Percentiles rank a stretch among this genome's conserved stretches.
Conservation (phyloP, 2,888 invertebrate genomes). For the Ormyrus nitidulus region DNA sequence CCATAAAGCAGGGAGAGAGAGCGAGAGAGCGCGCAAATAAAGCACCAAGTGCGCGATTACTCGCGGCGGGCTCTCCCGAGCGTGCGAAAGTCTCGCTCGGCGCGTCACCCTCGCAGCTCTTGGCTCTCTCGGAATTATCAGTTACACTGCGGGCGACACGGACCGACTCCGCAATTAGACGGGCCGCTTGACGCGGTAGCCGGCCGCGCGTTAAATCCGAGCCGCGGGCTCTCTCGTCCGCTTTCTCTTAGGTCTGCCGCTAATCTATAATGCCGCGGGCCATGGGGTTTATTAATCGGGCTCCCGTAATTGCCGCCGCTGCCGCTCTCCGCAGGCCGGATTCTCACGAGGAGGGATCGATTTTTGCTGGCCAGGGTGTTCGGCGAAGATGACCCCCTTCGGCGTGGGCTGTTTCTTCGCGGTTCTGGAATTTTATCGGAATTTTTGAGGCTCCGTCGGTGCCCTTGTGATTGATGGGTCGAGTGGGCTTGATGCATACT, state of each 20-base stretch:
- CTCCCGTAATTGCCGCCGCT: constrained; percentile 5
- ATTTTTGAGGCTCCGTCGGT: too few species aligned
- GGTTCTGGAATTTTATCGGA: too few species aligned
- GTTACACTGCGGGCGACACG: neutral
- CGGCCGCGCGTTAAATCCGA: constrained; percentile 13
- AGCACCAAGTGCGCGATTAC: too few species aligned
- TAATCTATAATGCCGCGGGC: constrained; percentile 7
- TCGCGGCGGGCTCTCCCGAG: neutral
- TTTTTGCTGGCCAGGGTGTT: too few species aligned
- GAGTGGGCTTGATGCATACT: too few species aligned
- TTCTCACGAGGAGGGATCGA: constrained; percentile 19
- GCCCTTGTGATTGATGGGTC: too few species aligned
- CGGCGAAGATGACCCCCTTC: too few species aligned
- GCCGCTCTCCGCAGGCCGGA: neutral
- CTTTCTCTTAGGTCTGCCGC: neutral
- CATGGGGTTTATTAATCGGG: constrained; percentile 24
- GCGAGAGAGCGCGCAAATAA: too few species aligned
- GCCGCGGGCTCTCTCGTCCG: constrained; percentile 15
- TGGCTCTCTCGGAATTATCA: constrained; percentile 3
- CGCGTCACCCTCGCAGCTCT: neutral
- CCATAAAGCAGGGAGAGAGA: too few species aligned
- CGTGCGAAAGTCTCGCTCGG: constrained; percentile 20
- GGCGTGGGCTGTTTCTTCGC: too few species aligned
- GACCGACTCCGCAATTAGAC: constrained; percentile 29
- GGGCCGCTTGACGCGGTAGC: neutral